phyloP scores from a whole-genome alignment of 2,113 vertebrate species.

The Tachysurus vachellii region DNA sequence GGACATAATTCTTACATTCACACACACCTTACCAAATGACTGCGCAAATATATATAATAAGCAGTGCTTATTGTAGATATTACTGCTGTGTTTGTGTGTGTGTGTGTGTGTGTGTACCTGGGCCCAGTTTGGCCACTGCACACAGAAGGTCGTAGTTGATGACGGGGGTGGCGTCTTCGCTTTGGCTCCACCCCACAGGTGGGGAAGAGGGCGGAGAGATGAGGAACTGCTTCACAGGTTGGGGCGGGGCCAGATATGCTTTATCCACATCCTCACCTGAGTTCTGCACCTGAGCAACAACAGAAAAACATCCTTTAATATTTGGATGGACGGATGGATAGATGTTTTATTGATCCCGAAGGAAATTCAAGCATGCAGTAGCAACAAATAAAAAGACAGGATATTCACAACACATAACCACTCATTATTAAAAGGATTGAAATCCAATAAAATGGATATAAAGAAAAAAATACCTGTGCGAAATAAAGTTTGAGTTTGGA shows the following conservation, averaged over 20 bases:
- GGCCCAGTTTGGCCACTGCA: constrained; percentile 93
- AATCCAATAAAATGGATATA: background rate
- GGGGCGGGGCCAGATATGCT: constrained; percentile 88
- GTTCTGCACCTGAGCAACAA: constrained; percentile 77
- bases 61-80: background rate
- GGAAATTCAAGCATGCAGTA: no score
- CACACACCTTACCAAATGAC: background rate
- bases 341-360: no score
- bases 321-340: no score
- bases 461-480: constrained; percentile 80
- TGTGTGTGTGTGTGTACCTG: constrained; percentile 73
- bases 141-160: constrained; percentile 97
- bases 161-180: constrained; percentile 87
- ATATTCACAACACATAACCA: no score
- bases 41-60: background rate
- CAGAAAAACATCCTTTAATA: background rate
- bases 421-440: background rate
- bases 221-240: constrained; percentile 92
- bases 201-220: constrained; percentile 95
- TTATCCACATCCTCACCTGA: constrained; percentile 84
- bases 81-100: background rate
- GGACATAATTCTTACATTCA: background rate
- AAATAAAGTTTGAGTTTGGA: constrained; percentile 93
- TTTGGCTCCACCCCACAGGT: constrained; percentile 94
- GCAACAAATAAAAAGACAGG: no score